phyloP scores from a whole-genome alignment of 2,888 invertebrate species.

The Archips xylosteana region DNA sequence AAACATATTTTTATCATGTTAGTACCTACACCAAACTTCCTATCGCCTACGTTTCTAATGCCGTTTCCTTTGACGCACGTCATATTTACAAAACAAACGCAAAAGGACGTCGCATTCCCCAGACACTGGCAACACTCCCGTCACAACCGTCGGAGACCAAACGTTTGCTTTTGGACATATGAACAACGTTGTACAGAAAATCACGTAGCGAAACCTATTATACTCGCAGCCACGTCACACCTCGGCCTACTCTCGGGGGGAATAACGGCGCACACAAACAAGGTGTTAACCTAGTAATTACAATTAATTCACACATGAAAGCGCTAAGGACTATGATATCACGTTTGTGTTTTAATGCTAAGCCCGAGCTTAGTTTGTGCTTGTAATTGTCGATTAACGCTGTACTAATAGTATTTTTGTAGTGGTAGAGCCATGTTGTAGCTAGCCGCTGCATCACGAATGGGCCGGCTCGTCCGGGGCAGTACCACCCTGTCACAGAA shows the following conservation, averaged over 20 bases:
- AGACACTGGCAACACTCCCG: not conserved
- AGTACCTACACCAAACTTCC: not conserved
- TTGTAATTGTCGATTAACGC: conserved; percentile 26
- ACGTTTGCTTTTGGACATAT: conserved; percentile 13
- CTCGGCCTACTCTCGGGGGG: conserved; percentile 24
- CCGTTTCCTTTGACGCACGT: not conserved
- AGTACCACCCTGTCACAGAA: no score
- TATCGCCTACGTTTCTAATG: not conserved
- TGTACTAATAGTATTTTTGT: conserved; percentile 28
- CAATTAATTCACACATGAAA: conserved; percentile 40
- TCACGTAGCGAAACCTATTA: conserved; percentile 39
- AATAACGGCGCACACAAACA: conserved; percentile 34
- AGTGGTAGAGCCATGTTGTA: no score
- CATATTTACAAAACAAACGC: conserved; percentile 6
- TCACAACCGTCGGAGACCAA: conserved; percentile 7
- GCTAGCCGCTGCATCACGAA: no score
- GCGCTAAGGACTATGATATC: conserved; percentile 35
- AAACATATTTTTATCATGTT: not conserved
- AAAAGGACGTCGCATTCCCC: not conserved
- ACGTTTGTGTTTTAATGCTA: conserved; percentile 31
- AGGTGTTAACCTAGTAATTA: conserved; percentile 38
- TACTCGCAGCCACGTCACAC: conserved; percentile 27
- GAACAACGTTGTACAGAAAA: conserved; percentile 13
- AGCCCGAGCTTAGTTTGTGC: conserved; percentile 13
- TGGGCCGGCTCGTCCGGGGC: no score